Evolutionary conservation across 2,113 vertebrate genomes (phyloP).

Genomic region (Lophochroa leadbeateri): DNA sequence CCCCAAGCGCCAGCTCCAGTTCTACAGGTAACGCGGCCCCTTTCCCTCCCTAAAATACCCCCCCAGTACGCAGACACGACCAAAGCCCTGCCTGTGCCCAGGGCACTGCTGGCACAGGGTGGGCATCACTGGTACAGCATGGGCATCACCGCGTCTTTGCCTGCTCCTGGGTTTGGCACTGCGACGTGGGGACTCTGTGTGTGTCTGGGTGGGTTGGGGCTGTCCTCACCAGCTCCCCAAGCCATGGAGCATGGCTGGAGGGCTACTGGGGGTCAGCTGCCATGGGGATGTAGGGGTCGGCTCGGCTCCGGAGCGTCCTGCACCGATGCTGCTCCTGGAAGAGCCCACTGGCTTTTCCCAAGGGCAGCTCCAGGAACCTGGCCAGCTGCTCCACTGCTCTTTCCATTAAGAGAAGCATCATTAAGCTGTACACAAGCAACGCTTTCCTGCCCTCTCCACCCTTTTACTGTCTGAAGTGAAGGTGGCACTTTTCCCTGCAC

Average conservation of each 20-base stretch:
- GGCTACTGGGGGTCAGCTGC: not conserved
- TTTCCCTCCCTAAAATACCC: not conserved
- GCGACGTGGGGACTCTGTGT: not conserved
- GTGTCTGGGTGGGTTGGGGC: not conserved
- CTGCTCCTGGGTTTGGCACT: fast-evolving
- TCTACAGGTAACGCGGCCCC: constrained; percentile 92
- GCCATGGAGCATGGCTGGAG: fast-evolving
- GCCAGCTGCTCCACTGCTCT: not conserved
- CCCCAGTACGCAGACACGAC: fast-evolving
- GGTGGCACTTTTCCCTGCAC: not conserved
- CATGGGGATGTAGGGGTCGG: fast-evolving
- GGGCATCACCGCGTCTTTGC: not conserved
- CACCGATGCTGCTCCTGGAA: not conserved
- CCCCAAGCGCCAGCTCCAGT: constrained; percentile 99
- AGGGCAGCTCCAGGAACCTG: not conserved
- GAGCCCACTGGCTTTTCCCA: not conserved
- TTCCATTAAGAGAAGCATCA: constrained; percentile 32
- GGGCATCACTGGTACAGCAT: too few species aligned
- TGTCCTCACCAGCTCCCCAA: fast-evolving
- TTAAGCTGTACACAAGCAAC: constrained; percentile 9
- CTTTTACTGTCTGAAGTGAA: not conserved
- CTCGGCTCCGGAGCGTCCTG: not conserved
- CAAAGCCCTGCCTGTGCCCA: not conserved
- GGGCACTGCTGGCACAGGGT: fast-evolving
- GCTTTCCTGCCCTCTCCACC: not conserved